Base-by-base conservation (phyloP, 2,113 vertebrate species). In the Bos javanicus region DNA sequence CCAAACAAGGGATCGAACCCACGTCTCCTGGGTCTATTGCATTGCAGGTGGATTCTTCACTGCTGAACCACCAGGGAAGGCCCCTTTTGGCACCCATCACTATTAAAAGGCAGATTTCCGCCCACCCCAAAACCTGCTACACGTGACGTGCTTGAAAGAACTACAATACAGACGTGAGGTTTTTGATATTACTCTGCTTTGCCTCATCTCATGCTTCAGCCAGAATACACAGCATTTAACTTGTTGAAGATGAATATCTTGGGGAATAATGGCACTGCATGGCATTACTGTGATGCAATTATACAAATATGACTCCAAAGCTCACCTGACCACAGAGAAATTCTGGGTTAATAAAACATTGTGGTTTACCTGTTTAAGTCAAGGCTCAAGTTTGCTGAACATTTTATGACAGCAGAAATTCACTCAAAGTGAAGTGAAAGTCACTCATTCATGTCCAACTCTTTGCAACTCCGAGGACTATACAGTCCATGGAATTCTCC, bases 381-480 rank as follows among this genome's bases (percentile, higher is more conserved):
- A 30, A 50, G 39, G 30, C 10, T 80, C 59, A 56, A 23, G 17
- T 36, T 15, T 82, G 89, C 57, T 30, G 23, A 39, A 67, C 26
- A 30, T 15, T 54, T 91, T 57, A 33, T 5, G 8, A 30, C 36
- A 48, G 39, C 13, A 81, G 94, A 48, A 64, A 23, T 25, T 67
- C 17, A 21, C 9, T 36, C 16, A 36, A 21, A 36, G 64, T 71
- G n/a, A 36, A 36, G 16, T 1, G n/a, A 11, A 71, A 36, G n/a
- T 71, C 2, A 0, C 9, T 71, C 64, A 71, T 1, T 36, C 0
- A 0, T 36, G 64, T 71, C n/a, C 17, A 10, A 0, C 64, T 71
- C 2, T 36, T 21, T 36, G 9, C 1, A 0, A 21, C n/a, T 36
- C 64, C 2, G 1, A 36, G n/a, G n/a, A n/a, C 64, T 11, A 1